A percentile compares a stretch with the other conserved stretches of the same genome.
phyloP scores from a whole-genome alignment of 2,888 invertebrate genomes.

The Suillia variegata region DNA sequence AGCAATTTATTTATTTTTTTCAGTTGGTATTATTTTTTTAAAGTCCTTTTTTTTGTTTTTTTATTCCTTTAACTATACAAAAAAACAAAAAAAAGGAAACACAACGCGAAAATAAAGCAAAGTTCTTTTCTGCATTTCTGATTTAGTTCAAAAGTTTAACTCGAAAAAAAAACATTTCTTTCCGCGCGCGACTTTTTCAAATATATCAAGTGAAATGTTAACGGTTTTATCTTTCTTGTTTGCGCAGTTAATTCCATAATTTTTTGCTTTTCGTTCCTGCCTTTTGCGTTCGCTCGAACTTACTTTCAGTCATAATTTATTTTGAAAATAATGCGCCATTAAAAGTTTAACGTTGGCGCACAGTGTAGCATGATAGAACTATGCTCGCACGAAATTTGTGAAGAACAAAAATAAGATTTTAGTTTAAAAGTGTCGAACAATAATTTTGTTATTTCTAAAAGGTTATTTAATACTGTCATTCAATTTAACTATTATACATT shows the following conservation, averaged over 20 bases:
- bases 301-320: conserved; percentile 51
- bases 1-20: neutral
- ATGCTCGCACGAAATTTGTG: conserved; percentile 11
- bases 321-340: conserved; percentile 50
- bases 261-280: too few species aligned
- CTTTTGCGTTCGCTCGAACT: too few species aligned
- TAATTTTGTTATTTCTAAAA: too few species aligned
- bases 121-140: conserved; percentile 28
- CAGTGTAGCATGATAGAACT: conserved; percentile 30
- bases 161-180: conserved; percentile 25
- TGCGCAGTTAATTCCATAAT: conserved; percentile 40
- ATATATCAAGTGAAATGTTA: conserved; percentile 40
- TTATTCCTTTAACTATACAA: neutral
- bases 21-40: too few species aligned
- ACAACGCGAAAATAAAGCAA: too few species aligned
- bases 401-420: too few species aligned
- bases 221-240: conserved; percentile 41
- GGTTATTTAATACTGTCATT: too few species aligned
- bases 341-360: conserved; percentile 43
- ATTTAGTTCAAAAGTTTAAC: conserved; percentile 33
- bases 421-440: too few species aligned
- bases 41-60: too few species aligned
- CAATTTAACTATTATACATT: too few species aligned
- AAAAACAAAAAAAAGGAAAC: too few species aligned
- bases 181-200: conserved; percentile 13